phyloP scores from a whole-genome alignment of 2,113 vertebrate species.

The Cyphomyrus discorhynchus region DNA sequence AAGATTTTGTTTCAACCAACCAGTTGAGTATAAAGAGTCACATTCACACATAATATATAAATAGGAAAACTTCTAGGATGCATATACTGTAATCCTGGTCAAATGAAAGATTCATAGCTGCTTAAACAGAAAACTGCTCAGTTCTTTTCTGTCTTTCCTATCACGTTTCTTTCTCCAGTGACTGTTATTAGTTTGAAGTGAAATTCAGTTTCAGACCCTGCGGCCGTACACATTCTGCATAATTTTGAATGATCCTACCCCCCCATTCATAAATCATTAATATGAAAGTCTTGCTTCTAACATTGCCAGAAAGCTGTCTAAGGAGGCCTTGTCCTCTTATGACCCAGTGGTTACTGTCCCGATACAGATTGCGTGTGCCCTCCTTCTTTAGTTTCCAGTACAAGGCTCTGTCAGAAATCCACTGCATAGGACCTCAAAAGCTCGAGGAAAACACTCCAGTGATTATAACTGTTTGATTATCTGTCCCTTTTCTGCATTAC shows the following conservation, averaged over 20 bases:
- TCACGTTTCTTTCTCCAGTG: neutral
- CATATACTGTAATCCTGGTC: neutral
- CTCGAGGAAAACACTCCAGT: slow-evolving; percentile 46
- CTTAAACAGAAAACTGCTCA: neutral
- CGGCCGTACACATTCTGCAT: neutral
- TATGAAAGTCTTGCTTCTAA: neutral
- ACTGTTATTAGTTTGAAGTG: slow-evolving; percentile 3
- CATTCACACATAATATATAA: neutral
- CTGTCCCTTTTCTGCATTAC: neutral
- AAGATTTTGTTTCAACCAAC: neutral
- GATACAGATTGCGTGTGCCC: slow-evolving; percentile 7
- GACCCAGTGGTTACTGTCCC: slow-evolving; percentile 11
- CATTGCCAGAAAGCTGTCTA: neutral
- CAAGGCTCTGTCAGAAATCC: slow-evolving; percentile 36
- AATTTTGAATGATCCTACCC: neutral
- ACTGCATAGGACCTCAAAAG: slow-evolving; percentile 46
- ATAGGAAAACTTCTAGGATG: neutral
- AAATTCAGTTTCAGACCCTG: neutral
- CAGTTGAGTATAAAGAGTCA: neutral
- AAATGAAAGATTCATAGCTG: neutral
- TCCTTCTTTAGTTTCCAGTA: slow-evolving; percentile 17
- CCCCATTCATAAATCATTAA: neutral
- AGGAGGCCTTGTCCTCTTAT: neutral
- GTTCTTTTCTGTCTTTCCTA: neutral
- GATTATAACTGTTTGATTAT: slow-evolving; percentile 22